Percentiles rank a stretch among this genome's conserved stretches.
These are phyloP conservation scores for Henricia sp. DNA, from an alignment of 53 echinoderm and acorn worm genomes.

Conservation along the genomic window DNA sequence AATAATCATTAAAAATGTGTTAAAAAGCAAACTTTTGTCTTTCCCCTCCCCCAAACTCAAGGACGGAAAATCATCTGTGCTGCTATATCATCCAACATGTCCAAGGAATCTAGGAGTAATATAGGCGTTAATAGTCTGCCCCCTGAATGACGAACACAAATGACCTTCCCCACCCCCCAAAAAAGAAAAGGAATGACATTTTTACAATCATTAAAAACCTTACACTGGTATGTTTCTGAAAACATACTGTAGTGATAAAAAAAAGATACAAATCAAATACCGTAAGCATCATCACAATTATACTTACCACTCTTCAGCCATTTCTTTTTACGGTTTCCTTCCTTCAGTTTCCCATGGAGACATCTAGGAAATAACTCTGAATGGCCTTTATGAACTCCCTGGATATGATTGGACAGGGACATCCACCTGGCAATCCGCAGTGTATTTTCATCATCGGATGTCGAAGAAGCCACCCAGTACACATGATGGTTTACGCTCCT, in stretches of 20 bases:
- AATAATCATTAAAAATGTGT: background rate
- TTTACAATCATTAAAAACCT: too few species aligned
- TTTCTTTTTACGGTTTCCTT: constrained; percentile 48
- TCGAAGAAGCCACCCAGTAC: constrained; percentile 59
- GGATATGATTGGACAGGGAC: constrained; percentile 55
- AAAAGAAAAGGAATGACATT: too few species aligned
- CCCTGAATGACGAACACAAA: too few species aligned
- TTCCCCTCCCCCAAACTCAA: too few species aligned
- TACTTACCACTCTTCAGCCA: constrained; percentile 66
- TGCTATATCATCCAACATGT: too few species aligned
- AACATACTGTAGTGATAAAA: background rate
- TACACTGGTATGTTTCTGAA: too few species aligned
- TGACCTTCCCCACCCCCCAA: too few species aligned
- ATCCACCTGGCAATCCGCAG: constrained; percentile 23
- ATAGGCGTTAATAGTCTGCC: background rate
- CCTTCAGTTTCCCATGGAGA: constrained; percentile 50
- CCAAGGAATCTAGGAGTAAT: background rate
- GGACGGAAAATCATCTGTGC: too few species aligned
- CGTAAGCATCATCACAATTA: constrained; percentile 10
- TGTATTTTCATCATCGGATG: constrained; percentile 13
- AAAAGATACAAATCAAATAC: background rate
- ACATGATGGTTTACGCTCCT: constrained; percentile 62
- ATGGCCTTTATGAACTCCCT: constrained; percentile 49
- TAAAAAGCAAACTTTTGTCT: background rate
- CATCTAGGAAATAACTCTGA: constrained; percentile 55